Conservation (phyloP, 2,113 vertebrate genomes). For the Notarius quadriscutis region DNA sequence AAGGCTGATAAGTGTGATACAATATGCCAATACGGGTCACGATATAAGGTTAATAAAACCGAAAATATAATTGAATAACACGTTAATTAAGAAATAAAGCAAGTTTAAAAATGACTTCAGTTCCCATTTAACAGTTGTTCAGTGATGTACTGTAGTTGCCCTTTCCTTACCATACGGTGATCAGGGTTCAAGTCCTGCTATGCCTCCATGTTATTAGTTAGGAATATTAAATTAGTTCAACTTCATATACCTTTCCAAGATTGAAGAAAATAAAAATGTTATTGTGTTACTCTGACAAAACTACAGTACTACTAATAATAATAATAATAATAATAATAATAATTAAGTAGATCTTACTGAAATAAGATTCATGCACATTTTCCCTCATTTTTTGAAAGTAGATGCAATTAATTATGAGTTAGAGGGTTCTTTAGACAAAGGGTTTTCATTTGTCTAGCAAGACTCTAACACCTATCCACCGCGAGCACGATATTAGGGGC, state of each 20-base stretch:
- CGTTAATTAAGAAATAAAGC: no score
- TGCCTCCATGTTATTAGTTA: not conserved
- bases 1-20: no score
- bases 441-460: constrained; percentile 44
- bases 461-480: constrained; percentile 21
- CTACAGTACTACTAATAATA: not conserved
- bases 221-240: not conserved
- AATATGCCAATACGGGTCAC: no score
- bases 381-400: not conserved
- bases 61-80: no score
- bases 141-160: no score
- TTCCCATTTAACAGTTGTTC: no score
- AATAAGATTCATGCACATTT: not conserved
- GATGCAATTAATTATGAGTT: not conserved
- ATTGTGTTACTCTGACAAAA: not conserved
- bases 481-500: constrained; percentile 50
- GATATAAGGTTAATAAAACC: no score
- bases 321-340: not conserved
- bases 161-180: not conserved
- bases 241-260: not conserved
- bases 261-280: not conserved
- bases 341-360: not conserved
- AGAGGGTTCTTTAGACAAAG: constrained; percentile 24
- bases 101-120: no score
- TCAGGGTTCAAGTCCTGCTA: not conserved